A percentile compares a stretch with the other conserved stretches of the same genome.
phyloP scores from a whole-genome alignment of 2,797 vertebrate species.

The Mormyrops attenuatus region DNA sequence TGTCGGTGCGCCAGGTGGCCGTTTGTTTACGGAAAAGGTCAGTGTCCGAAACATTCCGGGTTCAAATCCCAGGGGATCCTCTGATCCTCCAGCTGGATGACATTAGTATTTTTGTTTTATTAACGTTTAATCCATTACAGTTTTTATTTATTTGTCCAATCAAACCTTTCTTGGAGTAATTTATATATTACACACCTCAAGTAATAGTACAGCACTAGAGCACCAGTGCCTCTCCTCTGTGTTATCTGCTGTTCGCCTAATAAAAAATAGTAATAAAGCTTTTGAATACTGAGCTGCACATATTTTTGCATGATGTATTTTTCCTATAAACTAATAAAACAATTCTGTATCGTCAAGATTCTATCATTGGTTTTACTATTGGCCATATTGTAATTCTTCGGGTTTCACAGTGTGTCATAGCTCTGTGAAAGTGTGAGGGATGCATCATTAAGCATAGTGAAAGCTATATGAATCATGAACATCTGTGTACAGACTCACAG shows the following conservation, averaged over 20 bases:
- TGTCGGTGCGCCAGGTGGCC: neutral
- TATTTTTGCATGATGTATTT: neutral
- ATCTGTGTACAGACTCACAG: constrained; percentile 48
- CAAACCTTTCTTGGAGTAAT: neutral
- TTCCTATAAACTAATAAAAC: neutral
- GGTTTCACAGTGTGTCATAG: neutral
- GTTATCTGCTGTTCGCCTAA: neutral
- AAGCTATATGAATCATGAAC: neutral
- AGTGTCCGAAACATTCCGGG: neutral
- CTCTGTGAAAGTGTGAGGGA: neutral
- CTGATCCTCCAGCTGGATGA: neutral
- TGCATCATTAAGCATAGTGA: neutral
- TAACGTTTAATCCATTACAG: neutral
- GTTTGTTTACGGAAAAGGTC: neutral
- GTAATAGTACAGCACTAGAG: neutral
- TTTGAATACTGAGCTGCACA: neutral
- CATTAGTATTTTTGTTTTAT: neutral
- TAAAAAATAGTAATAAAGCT: neutral
- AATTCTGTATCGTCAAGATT: neutral
- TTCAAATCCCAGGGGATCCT: neutral
- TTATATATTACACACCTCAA: neutral
- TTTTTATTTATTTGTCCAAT: neutral
- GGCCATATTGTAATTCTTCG: neutral
- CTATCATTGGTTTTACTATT: neutral
- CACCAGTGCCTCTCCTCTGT: neutral